These are phyloP conservation scores for Noctua janthina DNA, from an alignment of 2,888 invertebrate genomes.

Conservation along the genomic window DNA sequence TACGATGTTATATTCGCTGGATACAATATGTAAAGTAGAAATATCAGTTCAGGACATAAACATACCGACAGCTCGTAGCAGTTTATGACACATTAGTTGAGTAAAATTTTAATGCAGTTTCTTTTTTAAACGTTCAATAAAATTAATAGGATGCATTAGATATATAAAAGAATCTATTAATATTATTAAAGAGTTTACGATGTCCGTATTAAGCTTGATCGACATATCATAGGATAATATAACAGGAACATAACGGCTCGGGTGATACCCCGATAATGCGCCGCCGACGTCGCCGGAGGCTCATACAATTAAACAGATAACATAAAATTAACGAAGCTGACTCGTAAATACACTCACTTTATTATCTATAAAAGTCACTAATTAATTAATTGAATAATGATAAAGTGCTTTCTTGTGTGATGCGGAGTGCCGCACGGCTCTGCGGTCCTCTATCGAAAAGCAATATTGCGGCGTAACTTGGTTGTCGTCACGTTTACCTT, in stretches of 20 bases:
- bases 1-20: constrained; percentile 14
- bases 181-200: constrained; percentile 62
- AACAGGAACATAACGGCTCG: constrained; percentile 68
- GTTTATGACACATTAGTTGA: background rate
- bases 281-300: constrained; percentile 76
- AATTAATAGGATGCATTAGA: constrained; percentile 16
- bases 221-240: constrained; percentile 70
- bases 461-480: constrained; percentile 78
- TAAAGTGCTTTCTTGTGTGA: constrained; percentile 82
- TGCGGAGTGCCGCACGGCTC: constrained; percentile 68
- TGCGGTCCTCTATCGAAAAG: constrained; percentile 72
- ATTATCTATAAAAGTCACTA: constrained; percentile 89
- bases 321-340: constrained; percentile 87
- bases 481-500: constrained; percentile 79
- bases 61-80: background rate
- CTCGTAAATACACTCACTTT: constrained; percentile 88
- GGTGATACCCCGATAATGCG: constrained; percentile 71
- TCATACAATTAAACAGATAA: constrained; percentile 86
- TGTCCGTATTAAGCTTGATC: constrained; percentile 67
- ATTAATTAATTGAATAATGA: constrained; percentile 90
- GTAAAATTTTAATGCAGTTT: background rate
- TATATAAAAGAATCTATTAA: constrained; percentile 43
- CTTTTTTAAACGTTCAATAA: constrained; percentile 18
- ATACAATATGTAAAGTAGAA: constrained; percentile 17
- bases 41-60: constrained; percentile 4